Base-by-base conservation (phyloP, 1,140 invertebrate genomes). In the Colletes latitarsis region DNA sequence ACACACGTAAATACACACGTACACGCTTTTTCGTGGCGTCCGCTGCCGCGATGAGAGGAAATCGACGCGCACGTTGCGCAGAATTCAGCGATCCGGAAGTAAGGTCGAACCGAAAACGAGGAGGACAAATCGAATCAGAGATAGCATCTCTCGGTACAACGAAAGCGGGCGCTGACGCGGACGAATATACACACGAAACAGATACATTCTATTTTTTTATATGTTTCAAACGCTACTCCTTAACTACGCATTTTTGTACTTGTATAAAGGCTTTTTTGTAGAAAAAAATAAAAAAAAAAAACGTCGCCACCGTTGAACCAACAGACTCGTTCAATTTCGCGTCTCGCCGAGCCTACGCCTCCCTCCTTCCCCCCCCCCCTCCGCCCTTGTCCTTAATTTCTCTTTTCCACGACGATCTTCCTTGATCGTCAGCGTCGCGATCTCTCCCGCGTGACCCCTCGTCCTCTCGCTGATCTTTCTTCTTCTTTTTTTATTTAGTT, bases 191-290 rank as follows among this genome's bases (percentile, higher is more conserved):
- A 9, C 49, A 39, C 41, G 68, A 52, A 46, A 87, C 69, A 80
- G 60, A 87, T 69, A 87, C 80, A 88, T 88, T 82, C 79, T 90
- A 90, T 92, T 92, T 93, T 91, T 91, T 83, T 93, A 82, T 83
- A 89, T 88, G 82, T 87, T 88, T 84, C 82, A 81, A 89, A 89
- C 82, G 82, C 83, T 89, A 85, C 74, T 88, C 79, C 75, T 89
- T 92, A 93, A 92, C 88, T 88, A 91, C 88, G 92, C 91, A 93
- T 91, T 93, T 92, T 93, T 93, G 74, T 92, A 93, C 90, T 92
- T 93, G 92, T 93, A 93, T 93, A 93, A 93, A 93, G 92, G 92
- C 92, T 93, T 93, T 91, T 93, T 93, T 92, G 87, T 92, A 90
- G 88, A 91, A 90, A 92, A 92, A 89, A 91, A 87, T 83, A 87